Evolutionary conservation across 1,140 invertebrate species (phyloP), one percentile per base, ranked within the genome.

Genomic region (Calliphora vicina): DNA sequence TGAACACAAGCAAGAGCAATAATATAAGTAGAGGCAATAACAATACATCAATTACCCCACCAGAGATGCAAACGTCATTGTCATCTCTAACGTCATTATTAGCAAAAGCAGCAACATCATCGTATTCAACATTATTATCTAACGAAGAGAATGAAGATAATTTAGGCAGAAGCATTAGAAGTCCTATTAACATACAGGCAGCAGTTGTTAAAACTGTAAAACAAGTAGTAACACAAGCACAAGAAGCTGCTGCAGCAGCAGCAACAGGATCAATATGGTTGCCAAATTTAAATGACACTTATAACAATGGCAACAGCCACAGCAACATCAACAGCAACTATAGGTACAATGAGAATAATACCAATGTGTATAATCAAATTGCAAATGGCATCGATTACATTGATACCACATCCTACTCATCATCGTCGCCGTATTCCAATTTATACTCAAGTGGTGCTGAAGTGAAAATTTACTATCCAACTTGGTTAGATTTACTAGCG

Each of bases 401-500:
- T 81, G 83, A 27, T n/a, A 74, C 72, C 72, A 74, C 72, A 74
- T n/a, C 72, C 29, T 17, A 15, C 72, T 35, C 26, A 25, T 73
- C 71, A 25, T 73, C 71, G 4, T 73, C 20, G 27, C 23, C 50
- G 3, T 61, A 23, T 57, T 61, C 74, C 35, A 8, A 27, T 12
- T 78, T 42, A 0, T 43, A 43, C 17, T 20, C 71, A 73, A 50
- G 50, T 71, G 80, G 26, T 29, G 23, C 26, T 82, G 82, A 86
- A 82, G 87, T 89, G 83, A 83, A 86, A 86, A 88, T 90, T 86
- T 91, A 91, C 85, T 91, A 92, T 87, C 87, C 93, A 84, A 91
- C 90, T 35, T 89, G 92, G 86, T 86, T 86, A 23, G 93, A 96
- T 88, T 94, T 96, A 85, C 86, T 95, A 73, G 91, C 91, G 84